Evolutionary conservation across 2,888 invertebrate genomes (phyloP).

Genomic region (Ochropleura leucogaster): DNA sequence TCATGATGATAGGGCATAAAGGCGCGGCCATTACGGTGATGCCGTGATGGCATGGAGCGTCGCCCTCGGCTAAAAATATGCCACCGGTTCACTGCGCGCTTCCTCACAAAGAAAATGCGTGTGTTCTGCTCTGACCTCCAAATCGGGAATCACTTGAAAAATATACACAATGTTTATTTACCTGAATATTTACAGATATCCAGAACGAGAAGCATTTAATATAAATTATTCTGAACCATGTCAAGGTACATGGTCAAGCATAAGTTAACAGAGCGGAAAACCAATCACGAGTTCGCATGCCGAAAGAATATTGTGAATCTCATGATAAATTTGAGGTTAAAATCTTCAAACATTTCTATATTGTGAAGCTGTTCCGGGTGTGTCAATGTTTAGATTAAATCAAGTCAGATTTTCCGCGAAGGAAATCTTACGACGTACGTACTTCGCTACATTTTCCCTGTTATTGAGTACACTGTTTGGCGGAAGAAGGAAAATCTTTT

Average conservation of each 20-base stretch:
- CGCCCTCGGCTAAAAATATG: constrained; percentile 89
- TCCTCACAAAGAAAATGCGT: constrained; percentile 87
- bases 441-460: constrained; percentile 19
- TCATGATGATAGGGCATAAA: constrained; percentile 74
- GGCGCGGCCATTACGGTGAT: constrained; percentile 57
- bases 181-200: constrained; percentile 61
- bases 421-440: constrained; percentile 11
- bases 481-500: constrained; percentile 42
- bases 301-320: constrained; percentile 34
- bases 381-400: constrained; percentile 25
- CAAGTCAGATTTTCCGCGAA: constrained; percentile 11
- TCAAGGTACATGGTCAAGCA: constrained; percentile 71
- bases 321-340: constrained; percentile 20
- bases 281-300: constrained; percentile 39
- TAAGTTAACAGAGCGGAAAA: constrained; percentile 65
- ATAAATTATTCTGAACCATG: constrained; percentile 56
- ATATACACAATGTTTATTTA: constrained; percentile 67
- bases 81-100: constrained; percentile 83
- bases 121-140: constrained; percentile 83
- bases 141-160: constrained; percentile 77
- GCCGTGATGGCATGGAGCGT: constrained; percentile 79
- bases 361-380: not conserved
- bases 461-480: not conserved
- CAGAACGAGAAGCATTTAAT: constrained; percentile 42
- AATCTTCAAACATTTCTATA: constrained; percentile 13